Base-by-base conservation (phyloP, 2,797 vertebrate species). In the Smutsia gigantea region DNA sequence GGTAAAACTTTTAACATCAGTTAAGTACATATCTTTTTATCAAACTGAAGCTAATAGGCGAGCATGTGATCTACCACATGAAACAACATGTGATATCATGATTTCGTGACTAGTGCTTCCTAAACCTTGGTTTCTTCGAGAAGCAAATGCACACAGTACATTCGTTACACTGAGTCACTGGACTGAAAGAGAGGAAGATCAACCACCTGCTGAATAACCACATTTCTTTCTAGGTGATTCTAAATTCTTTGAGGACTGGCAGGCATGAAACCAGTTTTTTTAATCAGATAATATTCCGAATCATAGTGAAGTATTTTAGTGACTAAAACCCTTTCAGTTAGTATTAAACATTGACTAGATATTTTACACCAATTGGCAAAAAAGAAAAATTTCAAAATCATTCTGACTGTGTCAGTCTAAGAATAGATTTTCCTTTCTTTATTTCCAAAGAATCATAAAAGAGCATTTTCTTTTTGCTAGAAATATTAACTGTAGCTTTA, bases 361-460 rank as follows among this genome's bases (percentile, higher is more conserved):
- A 93, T 90, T 46, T 90, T 94, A 53, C 79, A 69, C 7, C 39
- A 64, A 69, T 46, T 68, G 82, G 74, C 34, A 84, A 55, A 25
- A 75, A 95, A 81, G 69, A 46, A 83, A 95, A 81, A 79, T 74
- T 85, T 61, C 25, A 90, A 93, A 90, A 49, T 87, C 25, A 90
- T 96, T 94, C 90, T 90, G 11, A 17, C 27, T 87, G 25, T 83
- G 12, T n/a, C 42, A 19, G 17, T 66, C n/a, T 55, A 53, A 77
- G 63, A 59, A 75, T 46, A 34, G 49, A 81, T 95, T 93, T 21
- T 51, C 1, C 21, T 27, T 39, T 72, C 81, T 68, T 85, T 34
- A 31, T 83, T 81, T 87, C 29, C 53, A 72, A 85, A 91, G 53
- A 95, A 78, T 69, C 4, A 55, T 37, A 25, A 27, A 86, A 61